phyloP scores from a whole-genome alignment of 2,888 invertebrate genomes.

The Calameuta idolon region DNA sequence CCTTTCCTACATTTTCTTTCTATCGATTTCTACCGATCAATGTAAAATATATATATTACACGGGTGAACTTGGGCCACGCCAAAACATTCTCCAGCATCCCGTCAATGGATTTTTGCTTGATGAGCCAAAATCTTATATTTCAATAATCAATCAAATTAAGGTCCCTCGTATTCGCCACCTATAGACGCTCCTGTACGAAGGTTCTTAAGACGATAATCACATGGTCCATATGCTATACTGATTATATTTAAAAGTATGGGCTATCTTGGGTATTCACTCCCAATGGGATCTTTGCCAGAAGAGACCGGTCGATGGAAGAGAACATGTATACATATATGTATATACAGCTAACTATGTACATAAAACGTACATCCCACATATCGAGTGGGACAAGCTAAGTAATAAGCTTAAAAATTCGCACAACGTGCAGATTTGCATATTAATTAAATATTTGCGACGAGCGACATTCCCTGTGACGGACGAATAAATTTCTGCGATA shows the following conservation, averaged over 20 bases:
- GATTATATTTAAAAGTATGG: not conserved
- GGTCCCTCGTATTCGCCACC: not conserved
- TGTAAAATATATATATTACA: not conserved
- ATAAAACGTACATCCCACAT: constrained; percentile 1
- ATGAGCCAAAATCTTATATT: not conserved
- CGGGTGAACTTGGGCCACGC: not conserved
- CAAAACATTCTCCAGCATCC: not conserved
- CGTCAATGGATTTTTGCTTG: not conserved
- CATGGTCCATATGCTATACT: not conserved
- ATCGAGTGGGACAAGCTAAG: not conserved
- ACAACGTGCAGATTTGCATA: constrained; percentile 24
- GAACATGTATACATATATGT: constrained; percentile 12
- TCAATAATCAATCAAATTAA: not conserved
- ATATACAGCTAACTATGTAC: not conserved
- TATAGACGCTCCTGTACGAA: no score
- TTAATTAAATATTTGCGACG: constrained; percentile 25
- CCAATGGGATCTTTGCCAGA: constrained; percentile 47
- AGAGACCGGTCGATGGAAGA: constrained; percentile 39
- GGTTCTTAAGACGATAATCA: not conserved
- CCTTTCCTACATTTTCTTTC: not conserved
- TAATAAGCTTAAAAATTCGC: constrained; percentile 20
- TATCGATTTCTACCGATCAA: not conserved
- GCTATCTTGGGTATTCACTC: not conserved
- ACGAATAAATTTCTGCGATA: not conserved
- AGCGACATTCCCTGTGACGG: not conserved